phyloP scores from a whole-genome alignment of 1,140 invertebrate species.

The Drosophila pruinosa region DNA sequence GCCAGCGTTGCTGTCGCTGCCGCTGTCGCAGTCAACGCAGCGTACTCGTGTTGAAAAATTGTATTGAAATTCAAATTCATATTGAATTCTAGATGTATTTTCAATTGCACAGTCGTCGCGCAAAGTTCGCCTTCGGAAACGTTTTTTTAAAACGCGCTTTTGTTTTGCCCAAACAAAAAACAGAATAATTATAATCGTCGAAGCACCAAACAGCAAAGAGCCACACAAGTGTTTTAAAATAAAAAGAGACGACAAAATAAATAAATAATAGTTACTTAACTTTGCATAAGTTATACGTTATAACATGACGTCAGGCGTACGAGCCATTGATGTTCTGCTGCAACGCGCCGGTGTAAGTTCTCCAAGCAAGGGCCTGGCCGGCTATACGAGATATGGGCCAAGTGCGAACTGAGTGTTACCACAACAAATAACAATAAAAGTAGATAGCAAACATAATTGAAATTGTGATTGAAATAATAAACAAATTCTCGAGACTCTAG shows the following conservation, averaged over 20 bases:
- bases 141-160: constrained; percentile 32
- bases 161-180: constrained; percentile 12
- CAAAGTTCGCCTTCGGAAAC: constrained; percentile 47
- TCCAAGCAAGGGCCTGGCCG: too few species aligned
- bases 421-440: not conserved
- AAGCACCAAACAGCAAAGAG: constrained; percentile 18
- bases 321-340: constrained; percentile 77
- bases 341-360: constrained; percentile 79
- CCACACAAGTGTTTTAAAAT: constrained; percentile 22
- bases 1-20: constrained; percentile 8
- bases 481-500: not conserved
- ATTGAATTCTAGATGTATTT: constrained; percentile 69
- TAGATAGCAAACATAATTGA: not conserved
- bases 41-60: constrained; percentile 57
- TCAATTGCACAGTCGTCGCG: constrained; percentile 72
- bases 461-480: not conserved
- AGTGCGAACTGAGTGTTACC: constrained; percentile 23
- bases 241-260: not conserved
- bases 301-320: constrained; percentile 64
- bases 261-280: constrained; percentile 3
- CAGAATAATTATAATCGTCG: constrained; percentile 10
- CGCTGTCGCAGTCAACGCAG: constrained; percentile 4
- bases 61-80: constrained; percentile 79
- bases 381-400: constrained; percentile 56
- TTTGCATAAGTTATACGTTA: not conserved